These are phyloP conservation scores for Pelochelys cantorii DNA, from an alignment of 2,797 vertebrate genomes.

Conservation along the genomic window DNA sequence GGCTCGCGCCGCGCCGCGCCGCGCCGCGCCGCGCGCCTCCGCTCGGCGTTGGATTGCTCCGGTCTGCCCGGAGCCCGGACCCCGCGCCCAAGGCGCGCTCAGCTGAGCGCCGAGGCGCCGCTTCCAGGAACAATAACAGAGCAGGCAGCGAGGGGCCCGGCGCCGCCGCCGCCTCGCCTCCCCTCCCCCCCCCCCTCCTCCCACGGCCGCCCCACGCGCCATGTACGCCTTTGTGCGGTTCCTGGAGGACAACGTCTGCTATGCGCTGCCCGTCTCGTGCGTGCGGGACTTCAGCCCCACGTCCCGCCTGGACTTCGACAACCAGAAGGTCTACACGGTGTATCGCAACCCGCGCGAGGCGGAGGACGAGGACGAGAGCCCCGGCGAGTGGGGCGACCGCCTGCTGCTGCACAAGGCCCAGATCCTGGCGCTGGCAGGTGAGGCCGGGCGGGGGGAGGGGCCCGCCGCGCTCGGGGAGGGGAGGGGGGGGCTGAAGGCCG, in stretches of 20 bases:
- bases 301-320: constrained; percentile 95
- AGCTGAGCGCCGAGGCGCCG: constrained; percentile 87
- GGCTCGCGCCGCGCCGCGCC: too few species aligned
- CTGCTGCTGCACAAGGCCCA: constrained; percentile 91
- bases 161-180: constrained; percentile 46
- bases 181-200: constrained; percentile 26
- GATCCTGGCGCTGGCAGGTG: constrained; percentile 98
- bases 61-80: constrained; percentile 33
- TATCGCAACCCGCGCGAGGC: constrained; percentile 88
- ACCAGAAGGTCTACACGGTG: constrained; percentile 97
- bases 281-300: constrained; percentile 94
- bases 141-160: constrained; percentile 71
- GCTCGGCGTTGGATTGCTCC: constrained; percentile 62
- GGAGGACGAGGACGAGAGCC: constrained; percentile 69
- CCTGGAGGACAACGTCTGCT: constrained; percentile 97
- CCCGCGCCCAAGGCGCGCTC: constrained; percentile 85
- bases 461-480: neutral
- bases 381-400: constrained; percentile 80
- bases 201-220: constrained; percentile 30
- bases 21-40: neutral
- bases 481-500: constrained; percentile 38
- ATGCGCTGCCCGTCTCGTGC: constrained; percentile 92
- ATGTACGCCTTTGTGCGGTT: constrained; percentile 99
- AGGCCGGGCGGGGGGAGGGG: constrained; percentile 69
- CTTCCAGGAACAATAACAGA: constrained; percentile 81